Base-by-base conservation (phyloP, 37 sponge, comb jelly and placozoan genomes). In the Theonella swinhoei region DNA sequence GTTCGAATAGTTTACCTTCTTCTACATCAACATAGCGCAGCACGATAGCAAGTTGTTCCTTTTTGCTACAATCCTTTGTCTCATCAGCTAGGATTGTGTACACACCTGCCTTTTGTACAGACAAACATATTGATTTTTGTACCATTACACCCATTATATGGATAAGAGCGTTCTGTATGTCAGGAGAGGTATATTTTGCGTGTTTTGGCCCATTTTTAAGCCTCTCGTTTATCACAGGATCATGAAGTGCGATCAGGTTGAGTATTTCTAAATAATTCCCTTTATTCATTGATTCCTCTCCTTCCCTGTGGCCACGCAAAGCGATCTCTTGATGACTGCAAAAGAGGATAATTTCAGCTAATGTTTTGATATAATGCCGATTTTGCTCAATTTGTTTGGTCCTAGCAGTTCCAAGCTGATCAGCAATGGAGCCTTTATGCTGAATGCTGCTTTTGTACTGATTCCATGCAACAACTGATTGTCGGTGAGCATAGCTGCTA, bases 141-240 rank as follows among this genome's bases (percentile, higher is more conserved):
- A 91, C 77, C 63, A 59, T 91, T 41, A 42, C 74, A 38, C 76
- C 92, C 87, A 87, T 91, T 76, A 91, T 54, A 63, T 83, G 39
- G 70, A 91, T 42, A 42, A 91, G 82, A 72, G 75, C 35, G 81
- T 86, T 87, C 80, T 82, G 92, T 61, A 89, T 89, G 38, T 78
- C 90, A 79, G 85, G 79, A 67, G 91, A 90, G 20, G 86, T 90
- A 79, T 90, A 90, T n/a, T 59, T 85, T 36, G 91, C 91, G 85
- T 90, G 79, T 76, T 69, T 68, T 65, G 91, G 86, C 23, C 76
- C 81, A 79, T 80, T 79, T 64, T 37, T 79, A 26, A 79, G 69
- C 36, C 69, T 9, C 68, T 79, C 68, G 36, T 79, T 79, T 24
- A 79, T 66, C 68, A 67, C 80, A 41, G 80, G 68, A 79, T 79